A percentile compares a stretch with the other conserved stretches of the same genome.
Conservation (phyloP, 2,797 vertebrate species). For the Myiotriccus ornatus region DNA sequence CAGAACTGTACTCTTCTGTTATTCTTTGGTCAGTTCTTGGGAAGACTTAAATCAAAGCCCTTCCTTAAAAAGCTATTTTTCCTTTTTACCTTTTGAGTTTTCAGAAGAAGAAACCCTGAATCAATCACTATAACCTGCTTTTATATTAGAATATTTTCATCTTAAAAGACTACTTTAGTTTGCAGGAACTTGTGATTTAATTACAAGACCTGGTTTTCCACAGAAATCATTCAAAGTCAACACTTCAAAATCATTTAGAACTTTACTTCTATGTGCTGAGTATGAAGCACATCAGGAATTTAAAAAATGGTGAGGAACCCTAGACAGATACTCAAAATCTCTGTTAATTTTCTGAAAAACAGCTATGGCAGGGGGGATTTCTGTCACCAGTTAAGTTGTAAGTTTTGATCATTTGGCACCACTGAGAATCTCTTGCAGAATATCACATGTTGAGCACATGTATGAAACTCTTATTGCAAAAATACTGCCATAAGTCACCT, state of each 20-base stretch:
- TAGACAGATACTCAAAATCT: background rate
- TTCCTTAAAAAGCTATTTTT: background rate
- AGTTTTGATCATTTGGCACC: background rate
- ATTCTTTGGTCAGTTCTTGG: background rate
- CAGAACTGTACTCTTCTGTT: background rate
- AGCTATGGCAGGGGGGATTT: background rate
- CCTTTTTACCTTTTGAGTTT: background rate
- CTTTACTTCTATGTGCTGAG: background rate
- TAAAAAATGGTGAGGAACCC: background rate
- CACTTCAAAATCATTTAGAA: background rate
- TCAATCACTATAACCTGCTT: background rate
- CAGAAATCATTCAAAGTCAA: background rate
- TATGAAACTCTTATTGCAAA: background rate
- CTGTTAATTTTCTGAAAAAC: background rate
- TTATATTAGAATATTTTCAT: background rate
- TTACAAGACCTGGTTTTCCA: background rate
- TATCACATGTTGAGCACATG: background rate
- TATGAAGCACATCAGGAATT: background rate
- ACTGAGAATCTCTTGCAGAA: background rate
- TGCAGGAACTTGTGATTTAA: background rate
- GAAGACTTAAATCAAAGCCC: background rate
- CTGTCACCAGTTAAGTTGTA: background rate
- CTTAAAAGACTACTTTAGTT: background rate
- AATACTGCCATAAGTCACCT: background rate
- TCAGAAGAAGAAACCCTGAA: background rate